These are phyloP conservation scores for Drosophila equinoxialis DNA, from an alignment of 1,140 invertebrate genomes.

Conservation along the genomic window DNA sequence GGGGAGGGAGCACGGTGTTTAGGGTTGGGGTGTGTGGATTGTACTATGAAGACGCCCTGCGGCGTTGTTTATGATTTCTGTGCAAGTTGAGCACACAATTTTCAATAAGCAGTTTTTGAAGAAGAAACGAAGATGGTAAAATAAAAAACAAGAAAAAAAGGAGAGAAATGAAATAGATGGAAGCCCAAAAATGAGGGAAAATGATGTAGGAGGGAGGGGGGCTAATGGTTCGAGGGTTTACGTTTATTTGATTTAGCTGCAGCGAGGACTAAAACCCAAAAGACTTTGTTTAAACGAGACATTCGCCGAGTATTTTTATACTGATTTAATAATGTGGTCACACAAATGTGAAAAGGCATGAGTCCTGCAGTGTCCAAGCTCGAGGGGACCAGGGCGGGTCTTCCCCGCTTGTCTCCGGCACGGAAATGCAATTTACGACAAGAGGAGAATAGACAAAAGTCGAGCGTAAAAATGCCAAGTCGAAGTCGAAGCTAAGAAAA, in stretches of 20 bases:
- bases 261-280: conserved; percentile 50
- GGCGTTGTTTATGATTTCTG: conserved; percentile 76
- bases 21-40: too few relatives aligned
- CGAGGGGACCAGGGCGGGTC: not conserved
- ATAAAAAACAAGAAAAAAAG: conserved; percentile 2
- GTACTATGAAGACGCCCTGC: conserved; percentile 35
- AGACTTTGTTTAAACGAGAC: conserved; percentile 24
- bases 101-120: conserved; percentile 67
- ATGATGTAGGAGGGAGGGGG: not conserved
- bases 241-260: conserved; percentile 63
- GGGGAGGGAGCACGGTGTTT: too few relatives aligned
- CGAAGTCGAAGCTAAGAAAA: not conserved
- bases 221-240: conserved; percentile 12
- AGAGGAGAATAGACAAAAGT: conserved; percentile 47
- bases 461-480: conserved; percentile 65
- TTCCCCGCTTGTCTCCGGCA: conserved; percentile 43
- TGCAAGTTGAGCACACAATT: conserved; percentile 64
- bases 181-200: not conserved
- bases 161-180: conserved; percentile 16
- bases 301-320: conserved; percentile 49
- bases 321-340: conserved; percentile 76
- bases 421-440: conserved; percentile 71
- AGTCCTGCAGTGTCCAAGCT: not conserved
- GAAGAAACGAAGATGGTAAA: conserved; percentile 15
- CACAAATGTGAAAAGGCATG: conserved; percentile 1